A percentile compares a stretch with the other conserved stretches of the same genome.
phyloP scores from a whole-genome alignment of 2,797 vertebrate species.

The Sebastes matsubarae region DNA sequence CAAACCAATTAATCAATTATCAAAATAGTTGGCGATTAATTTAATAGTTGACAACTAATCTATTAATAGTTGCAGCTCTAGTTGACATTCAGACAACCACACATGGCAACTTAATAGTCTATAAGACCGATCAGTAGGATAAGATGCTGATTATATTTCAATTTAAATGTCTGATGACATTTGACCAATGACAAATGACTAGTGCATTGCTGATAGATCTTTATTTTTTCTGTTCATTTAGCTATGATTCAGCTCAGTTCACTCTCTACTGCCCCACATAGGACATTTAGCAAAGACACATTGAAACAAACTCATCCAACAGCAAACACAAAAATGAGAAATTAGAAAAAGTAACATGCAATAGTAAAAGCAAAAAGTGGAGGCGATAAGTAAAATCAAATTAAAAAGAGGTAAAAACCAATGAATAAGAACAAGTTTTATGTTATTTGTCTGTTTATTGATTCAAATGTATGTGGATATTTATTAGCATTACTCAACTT shows the following conservation, averaged over 20 bases:
- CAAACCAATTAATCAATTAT: too few relatives aligned
- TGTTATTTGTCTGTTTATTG: background rate
- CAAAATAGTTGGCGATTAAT: too few relatives aligned
- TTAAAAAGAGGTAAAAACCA: background rate
- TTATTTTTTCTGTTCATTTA: background rate
- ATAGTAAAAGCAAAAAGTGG: background rate
- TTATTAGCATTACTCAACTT: background rate
- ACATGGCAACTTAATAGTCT: background rate
- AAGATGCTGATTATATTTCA: background rate
- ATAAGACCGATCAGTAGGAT: background rate
- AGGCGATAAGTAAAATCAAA: background rate
- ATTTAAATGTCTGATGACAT: background rate
- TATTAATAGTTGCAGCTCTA: too few relatives aligned
- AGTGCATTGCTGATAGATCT: background rate
- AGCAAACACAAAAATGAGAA: background rate
- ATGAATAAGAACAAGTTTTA: background rate
- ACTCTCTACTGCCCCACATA: background rate
- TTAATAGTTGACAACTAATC: too few relatives aligned
- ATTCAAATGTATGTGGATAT: background rate
- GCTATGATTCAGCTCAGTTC: conserved; percentile 8
- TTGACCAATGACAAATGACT: background rate
- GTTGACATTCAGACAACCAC: background rate
- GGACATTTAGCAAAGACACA: background rate
- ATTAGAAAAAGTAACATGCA: background rate
- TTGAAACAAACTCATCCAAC: background rate